Evolutionary conservation across 2,113 vertebrate genomes (phyloP), one percentile per base, ranked within the genome.

Genomic region (Nyctibius bracteatus): DNA sequence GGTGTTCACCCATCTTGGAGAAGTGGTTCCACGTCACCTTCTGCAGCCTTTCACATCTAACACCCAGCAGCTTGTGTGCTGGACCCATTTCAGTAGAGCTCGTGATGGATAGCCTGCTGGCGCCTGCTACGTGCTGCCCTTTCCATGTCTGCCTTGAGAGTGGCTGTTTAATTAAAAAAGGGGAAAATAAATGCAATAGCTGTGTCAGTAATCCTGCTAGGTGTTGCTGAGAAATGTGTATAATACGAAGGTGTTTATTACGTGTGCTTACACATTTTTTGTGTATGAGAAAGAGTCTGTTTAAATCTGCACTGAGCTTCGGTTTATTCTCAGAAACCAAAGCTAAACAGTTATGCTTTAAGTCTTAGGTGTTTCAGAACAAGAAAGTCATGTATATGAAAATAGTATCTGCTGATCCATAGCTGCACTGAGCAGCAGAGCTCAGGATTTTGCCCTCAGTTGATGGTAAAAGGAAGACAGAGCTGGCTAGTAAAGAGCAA

Each of bases 281-380:
- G 14, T 46, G 58, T 14, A 7, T 65, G 70, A 71, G 44, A 70
- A 44, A 44, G 35, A n/a, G 4, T 79, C 72, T 96, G 67, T 93
- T 94, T 93, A 95, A 70, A 81, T 70, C 49, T 39, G 30, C 0
- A 0, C 25, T 12, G 74, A 72, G 41, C 66, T 90, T 82, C 39
- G 81, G 24, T 88, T 92, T 88, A 41, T 55, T 86, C 55, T 71
- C 71, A 78, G 82, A 23, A 83, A 41, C 16, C 33, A 70, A 92
- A 96, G 79, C 37, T 92, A 91, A 88, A 55, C 55, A 88, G 43
- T 66, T 74, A 44, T 41, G 25, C 55, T 93, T 62, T 55, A 85
- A 87, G 41, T 14, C 70, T 47, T 20, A 20, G n/a, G 41, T 92
- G 58, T 91, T 51, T 62, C 21, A 67, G 85, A 78, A 23, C 9